These are phyloP conservation scores for Chrysotoxum bicinctum DNA, from an alignment of 2,888 invertebrate species.

Conservation along the genomic window DNA sequence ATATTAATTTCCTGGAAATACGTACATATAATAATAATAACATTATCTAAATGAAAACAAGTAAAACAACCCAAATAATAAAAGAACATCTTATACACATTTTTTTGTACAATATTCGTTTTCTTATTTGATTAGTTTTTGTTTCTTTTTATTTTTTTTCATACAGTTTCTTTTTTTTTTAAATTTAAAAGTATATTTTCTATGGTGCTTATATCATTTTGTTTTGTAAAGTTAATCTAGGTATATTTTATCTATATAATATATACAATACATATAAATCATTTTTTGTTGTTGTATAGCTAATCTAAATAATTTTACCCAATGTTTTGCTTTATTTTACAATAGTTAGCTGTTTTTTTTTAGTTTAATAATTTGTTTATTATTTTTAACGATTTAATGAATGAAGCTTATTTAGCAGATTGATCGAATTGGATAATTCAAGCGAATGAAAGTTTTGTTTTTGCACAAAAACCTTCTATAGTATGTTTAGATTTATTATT, in stretches of 20 bases:
- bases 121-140: constrained; percentile 34
- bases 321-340: constrained; percentile 63
- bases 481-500: constrained; percentile 51
- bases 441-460: constrained; percentile 48
- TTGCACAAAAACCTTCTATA: constrained; percentile 32
- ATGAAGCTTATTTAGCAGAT: constrained; percentile 70
- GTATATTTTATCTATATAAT: constrained; percentile 53
- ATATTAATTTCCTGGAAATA: constrained; percentile 45
- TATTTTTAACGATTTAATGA: constrained; percentile 60
- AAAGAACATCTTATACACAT: constrained; percentile 39
- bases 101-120: constrained; percentile 68
- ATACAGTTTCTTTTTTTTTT: constrained; percentile 15
- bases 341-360: constrained; percentile 57
- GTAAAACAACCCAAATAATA: constrained; percentile 35
- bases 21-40: constrained; percentile 33
- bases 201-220: constrained; percentile 63
- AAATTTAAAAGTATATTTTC: constrained; percentile 57
- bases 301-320: constrained; percentile 65
- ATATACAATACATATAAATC: constrained; percentile 61
- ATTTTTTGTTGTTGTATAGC: constrained; percentile 60
- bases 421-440: constrained; percentile 64
- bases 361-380: constrained; percentile 23
- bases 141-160: constrained; percentile 23
- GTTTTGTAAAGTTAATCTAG: constrained; percentile 64
- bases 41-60: constrained; percentile 37